A percentile compares a stretch with the other conserved stretches of the same genome.
These are phyloP conservation scores for Megaceryle torquata DNA, from an alignment of 2,113 vertebrate genomes.

Conservation along the genomic window DNA sequence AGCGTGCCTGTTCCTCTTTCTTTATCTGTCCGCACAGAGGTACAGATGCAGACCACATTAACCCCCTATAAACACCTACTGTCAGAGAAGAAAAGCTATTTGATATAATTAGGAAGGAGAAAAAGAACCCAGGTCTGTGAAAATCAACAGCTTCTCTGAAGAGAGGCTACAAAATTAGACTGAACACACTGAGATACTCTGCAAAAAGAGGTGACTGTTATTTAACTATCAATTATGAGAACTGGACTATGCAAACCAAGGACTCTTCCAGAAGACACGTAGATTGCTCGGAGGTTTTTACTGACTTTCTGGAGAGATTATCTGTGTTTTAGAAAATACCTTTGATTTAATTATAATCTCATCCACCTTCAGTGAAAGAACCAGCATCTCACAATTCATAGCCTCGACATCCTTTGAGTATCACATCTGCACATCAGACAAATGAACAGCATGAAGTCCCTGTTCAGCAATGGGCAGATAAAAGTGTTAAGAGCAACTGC, in stretches of 20 bases:
- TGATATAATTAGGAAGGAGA: neutral
- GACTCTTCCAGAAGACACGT: neutral
- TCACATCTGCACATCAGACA: slow-evolving; percentile 24
- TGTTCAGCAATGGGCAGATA: neutral
- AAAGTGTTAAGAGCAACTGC: neutral
- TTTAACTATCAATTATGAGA: neutral
- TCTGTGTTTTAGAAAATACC: neutral
- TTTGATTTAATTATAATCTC: neutral
- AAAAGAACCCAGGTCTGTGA: neutral
- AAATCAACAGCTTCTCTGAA: neutral
- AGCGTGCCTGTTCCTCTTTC: neutral
- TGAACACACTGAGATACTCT: neutral
- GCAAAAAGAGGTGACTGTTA: neutral
- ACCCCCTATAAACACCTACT: neutral
- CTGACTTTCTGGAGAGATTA: neutral
- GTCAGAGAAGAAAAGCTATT: neutral
- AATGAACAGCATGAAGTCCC: neutral
- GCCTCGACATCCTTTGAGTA: neutral
- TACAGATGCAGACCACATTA: neutral
- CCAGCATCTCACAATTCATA: neutral
- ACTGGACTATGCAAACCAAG: neutral
- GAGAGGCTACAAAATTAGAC: neutral
- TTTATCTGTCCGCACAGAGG: neutral
- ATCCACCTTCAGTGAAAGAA: neutral
- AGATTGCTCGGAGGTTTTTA: neutral